Conservation (phyloP, 2,888 invertebrate species). For the Physocephala rufipes region DNA sequence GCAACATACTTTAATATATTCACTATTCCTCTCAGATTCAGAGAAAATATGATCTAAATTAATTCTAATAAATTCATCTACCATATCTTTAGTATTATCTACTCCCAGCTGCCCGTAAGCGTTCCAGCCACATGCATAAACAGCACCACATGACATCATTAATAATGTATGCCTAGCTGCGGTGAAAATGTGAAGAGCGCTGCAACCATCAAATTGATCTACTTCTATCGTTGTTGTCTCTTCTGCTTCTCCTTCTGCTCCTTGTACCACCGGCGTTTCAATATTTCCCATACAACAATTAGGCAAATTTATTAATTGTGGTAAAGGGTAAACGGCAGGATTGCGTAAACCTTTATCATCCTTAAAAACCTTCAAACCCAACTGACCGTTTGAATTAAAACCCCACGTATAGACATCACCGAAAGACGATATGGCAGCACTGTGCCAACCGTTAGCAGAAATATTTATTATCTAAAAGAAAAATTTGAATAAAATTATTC, state of each 20-base stretch:
- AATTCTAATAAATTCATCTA: constrained; percentile 56
- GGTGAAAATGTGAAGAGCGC: constrained; percentile 71
- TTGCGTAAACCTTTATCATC: constrained; percentile 44
- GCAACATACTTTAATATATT: constrained; percentile 61
- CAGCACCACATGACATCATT: constrained; percentile 72
- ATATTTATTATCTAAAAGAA: constrained; percentile 70
- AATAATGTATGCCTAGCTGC: constrained; percentile 81
- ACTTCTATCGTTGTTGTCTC: constrained; percentile 30
- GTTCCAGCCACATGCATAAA: constrained; percentile 85
- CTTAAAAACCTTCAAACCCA: constrained; percentile 72
- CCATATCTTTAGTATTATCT: constrained; percentile 44
- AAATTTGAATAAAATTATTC: neutral
- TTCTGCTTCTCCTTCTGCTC: no score
- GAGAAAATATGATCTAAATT: constrained; percentile 47
- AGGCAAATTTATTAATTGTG: constrained; percentile 58
- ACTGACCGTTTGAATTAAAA: constrained; percentile 87
- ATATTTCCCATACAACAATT: constrained; percentile 46
- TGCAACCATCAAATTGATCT: constrained; percentile 51
- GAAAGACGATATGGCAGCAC: constrained; percentile 77
- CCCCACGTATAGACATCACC: constrained; percentile 93
- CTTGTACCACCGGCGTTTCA: no score
- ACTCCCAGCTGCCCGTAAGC: constrained; percentile 79
- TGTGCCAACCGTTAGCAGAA: constrained; percentile 88
- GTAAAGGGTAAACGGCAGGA: constrained; percentile 61
- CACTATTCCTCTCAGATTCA: constrained; percentile 13